These are phyloP conservation scores for Tadarida brasiliensis DNA, from an alignment of 2,797 vertebrate species.

Conservation along the genomic window DNA sequence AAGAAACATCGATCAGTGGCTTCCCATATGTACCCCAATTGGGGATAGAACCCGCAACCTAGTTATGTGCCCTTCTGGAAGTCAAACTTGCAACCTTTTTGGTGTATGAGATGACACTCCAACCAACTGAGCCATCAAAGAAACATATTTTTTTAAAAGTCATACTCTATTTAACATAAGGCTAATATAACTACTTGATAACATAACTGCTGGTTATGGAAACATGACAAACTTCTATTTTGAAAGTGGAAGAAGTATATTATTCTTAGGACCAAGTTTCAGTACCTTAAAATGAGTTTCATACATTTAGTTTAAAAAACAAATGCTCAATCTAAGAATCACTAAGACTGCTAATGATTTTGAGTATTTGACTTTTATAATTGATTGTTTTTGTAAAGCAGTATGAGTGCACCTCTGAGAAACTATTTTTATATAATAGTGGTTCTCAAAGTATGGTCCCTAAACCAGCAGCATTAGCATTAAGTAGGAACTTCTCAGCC, in stretches of 20 bases:
- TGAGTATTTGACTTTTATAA: slow-evolving; percentile 10
- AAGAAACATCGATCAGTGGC: not conserved
- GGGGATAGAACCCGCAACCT: not conserved
- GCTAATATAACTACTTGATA: slow-evolving; percentile 43
- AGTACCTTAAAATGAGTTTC: slow-evolving; percentile 63
- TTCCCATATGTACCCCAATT: not conserved
- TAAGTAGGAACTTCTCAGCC: not conserved
- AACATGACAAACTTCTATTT: slow-evolving; percentile 61
- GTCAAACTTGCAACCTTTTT: not conserved
- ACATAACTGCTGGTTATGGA: not conserved
- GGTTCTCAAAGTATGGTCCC: slow-evolving; percentile 13
- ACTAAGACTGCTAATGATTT: slow-evolving; percentile 53
- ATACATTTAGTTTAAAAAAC: slow-evolving; percentile 37
- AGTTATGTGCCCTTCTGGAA: not conserved
- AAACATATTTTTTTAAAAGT: not conserved
- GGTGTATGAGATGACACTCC: not conserved
- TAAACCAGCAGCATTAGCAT: not conserved
- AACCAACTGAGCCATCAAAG: not conserved
- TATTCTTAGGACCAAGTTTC: slow-evolving; percentile 57
- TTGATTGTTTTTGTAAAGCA: slow-evolving; percentile 57
- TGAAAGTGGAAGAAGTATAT: slow-evolving; percentile 61
- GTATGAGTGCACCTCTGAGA: not conserved
- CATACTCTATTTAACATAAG: slow-evolving; percentile 26
- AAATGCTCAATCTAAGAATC: slow-evolving; percentile 53
- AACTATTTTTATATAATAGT: not conserved